A percentile compares a stretch with the other conserved stretches of the same genome.
Evolutionary conservation across 2,797 vertebrate species (phyloP).

Genomic region (Myotis planiceps): DNA sequence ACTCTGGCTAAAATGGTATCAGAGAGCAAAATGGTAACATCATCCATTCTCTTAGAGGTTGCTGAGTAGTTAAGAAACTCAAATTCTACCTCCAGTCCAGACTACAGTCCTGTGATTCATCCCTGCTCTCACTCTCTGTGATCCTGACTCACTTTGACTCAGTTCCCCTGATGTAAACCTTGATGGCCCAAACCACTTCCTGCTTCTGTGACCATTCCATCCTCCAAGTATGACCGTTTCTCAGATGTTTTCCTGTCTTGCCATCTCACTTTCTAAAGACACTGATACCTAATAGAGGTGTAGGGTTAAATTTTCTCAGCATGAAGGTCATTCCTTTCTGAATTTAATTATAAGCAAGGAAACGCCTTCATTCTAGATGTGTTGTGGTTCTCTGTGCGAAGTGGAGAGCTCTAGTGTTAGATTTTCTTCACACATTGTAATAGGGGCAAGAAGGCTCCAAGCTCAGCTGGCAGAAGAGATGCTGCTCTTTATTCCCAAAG

Average conservation of each 20-base stretch:
- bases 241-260: neutral
- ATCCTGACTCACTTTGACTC: neutral
- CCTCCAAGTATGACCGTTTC: neutral
- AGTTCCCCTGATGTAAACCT: neutral
- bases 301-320: neutral
- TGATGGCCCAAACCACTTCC: neutral
- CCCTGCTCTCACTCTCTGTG: neutral
- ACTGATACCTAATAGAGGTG: neutral
- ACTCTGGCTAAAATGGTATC: neutral
- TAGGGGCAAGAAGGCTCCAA: neutral
- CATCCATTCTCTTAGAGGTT: neutral
- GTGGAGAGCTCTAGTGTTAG: neutral
- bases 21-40: neutral
- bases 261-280: neutral
- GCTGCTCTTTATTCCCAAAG: neutral
- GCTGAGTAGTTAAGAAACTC: neutral
- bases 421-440: constrained; percentile 27
- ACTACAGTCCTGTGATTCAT: neutral
- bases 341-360: constrained; percentile 9
- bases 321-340: neutral
- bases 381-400: neutral
- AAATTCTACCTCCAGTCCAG: neutral
- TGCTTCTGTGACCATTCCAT: neutral
- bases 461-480: neutral
- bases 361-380: neutral